phyloP scores from a whole-genome alignment of 2,888 invertebrate genomes.

The Lepidonotus clava region DNA sequence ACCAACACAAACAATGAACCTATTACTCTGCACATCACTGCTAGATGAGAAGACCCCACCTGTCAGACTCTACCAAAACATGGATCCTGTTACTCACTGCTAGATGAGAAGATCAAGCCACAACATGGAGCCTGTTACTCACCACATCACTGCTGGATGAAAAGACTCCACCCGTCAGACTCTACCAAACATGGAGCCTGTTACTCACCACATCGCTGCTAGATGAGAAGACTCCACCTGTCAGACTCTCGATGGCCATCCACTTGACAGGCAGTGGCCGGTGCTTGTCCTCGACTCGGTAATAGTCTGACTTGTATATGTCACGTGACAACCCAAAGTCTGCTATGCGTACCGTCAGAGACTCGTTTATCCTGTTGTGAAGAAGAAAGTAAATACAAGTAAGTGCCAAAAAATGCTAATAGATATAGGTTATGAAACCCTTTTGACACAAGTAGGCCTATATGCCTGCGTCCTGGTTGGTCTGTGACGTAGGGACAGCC shows the following conservation, averaged over 20 bases:
- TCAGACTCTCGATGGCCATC: slow-evolving; percentile 63
- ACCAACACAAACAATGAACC: no score
- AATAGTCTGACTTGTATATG: slow-evolving; percentile 60
- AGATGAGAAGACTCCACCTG: slow-evolving; percentile 52
- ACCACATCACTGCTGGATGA: slow-evolving; percentile 62
- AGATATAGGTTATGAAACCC: background rate
- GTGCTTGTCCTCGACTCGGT: slow-evolving; percentile 52
- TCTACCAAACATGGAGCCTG: slow-evolving; percentile 18
- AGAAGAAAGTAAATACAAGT: no score
- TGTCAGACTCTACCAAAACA: background rate
- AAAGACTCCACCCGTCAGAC: slow-evolving; percentile 55
- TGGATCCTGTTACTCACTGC: background rate
- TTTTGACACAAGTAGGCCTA: background rate
- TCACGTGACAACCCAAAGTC: slow-evolving; percentile 64
- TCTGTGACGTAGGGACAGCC: no score
- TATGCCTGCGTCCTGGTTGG: no score
- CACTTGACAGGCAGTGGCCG: slow-evolving; percentile 61
- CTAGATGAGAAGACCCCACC: background rate
- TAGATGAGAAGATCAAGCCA: no score
- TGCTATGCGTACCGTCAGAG: slow-evolving; percentile 59
- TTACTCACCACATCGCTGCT: slow-evolving; percentile 61
- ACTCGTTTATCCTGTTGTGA: slow-evolving; percentile 60
- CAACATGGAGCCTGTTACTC: no score
- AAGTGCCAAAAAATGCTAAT: background rate
- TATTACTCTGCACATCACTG: background rate